Percentiles rank a stretch among this genome's conserved stretches.
phyloP scores from a whole-genome alignment of 2,888 invertebrate species.

The Drosophila nr. perissopoda region DNA sequence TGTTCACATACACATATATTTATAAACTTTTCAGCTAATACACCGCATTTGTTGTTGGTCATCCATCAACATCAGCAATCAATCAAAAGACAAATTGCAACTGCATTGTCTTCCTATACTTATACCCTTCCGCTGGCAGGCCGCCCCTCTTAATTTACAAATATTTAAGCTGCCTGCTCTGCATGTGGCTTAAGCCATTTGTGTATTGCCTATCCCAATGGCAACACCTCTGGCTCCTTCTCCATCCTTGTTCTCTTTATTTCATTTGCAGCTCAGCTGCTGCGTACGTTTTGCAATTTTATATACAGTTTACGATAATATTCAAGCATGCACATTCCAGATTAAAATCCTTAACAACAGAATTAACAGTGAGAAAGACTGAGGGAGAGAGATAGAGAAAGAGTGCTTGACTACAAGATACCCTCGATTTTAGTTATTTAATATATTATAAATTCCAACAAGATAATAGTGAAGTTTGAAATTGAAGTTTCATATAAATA shows the following conservation, averaged over 20 bases:
- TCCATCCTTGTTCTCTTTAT: constrained; percentile 32
- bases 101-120: constrained; percentile 35
- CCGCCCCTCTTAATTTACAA: neutral
- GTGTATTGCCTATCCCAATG: constrained; percentile 33
- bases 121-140: neutral
- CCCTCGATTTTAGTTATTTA: neutral
- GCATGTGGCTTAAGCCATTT: constrained; percentile 31
- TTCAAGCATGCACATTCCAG: constrained; percentile 17
- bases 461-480: neutral
- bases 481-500: neutral
- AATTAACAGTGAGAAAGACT: neutral
- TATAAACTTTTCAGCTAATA: neutral
- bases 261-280: constrained; percentile 41
- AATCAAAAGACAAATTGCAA: constrained; percentile 41
- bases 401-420: neutral
- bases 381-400: neutral
- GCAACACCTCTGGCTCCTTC: constrained; percentile 15
- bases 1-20: neutral
- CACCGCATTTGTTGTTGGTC: neutral
- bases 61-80: constrained; percentile 26
- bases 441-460: neutral
- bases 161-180: constrained; percentile 5
- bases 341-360: constrained; percentile 18
- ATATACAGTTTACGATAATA: constrained; percentile 22
- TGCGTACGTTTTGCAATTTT: constrained; percentile 24